Percentiles rank a stretch among this genome's conserved stretches.
Conservation (phyloP, 2,113 vertebrate genomes). For the Callithrix jacchus region DNA sequence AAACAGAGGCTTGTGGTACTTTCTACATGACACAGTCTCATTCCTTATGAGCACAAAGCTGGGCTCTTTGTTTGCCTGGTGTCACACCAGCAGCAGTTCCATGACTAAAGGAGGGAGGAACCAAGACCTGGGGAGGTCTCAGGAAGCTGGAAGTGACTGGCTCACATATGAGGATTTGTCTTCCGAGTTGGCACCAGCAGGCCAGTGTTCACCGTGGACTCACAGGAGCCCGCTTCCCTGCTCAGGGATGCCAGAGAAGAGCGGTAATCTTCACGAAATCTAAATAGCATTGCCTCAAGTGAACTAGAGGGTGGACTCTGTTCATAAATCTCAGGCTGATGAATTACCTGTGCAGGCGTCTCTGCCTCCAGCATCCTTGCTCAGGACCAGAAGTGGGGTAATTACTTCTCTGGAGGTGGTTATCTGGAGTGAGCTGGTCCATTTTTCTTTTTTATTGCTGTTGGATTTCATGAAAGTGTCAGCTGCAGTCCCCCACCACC, state of each 20-base stretch:
- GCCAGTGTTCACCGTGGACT: neutral
- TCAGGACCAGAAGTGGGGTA: neutral
- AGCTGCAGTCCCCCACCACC: neutral
- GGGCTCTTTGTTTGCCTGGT: neutral
- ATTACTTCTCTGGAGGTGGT: conserved; percentile 14
- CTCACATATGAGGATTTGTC: neutral
- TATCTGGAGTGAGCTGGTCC: neutral
- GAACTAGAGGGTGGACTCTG: conserved; percentile 15
- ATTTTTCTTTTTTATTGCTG: conserved; percentile 63
- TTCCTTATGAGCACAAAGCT: too few relatives aligned
- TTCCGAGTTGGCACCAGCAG: neutral
- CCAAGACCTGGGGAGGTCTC: too few relatives aligned
- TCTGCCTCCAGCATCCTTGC: neutral
- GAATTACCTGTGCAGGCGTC: conserved; percentile 20
- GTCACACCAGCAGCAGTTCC: neutral
- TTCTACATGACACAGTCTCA: neutral
- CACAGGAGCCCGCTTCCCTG: neutral
- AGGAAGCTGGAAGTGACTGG: neutral
- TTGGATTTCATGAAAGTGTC: conserved; percentile 49
- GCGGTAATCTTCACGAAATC: conserved; percentile 44
- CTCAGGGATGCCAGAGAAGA: conserved; percentile 15
- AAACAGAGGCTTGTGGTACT: neutral
- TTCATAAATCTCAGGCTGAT: conserved; percentile 26
- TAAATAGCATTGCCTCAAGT: conserved; percentile 26
- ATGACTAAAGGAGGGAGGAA: neutral